Conservation (phyloP, 2,797 vertebrate genomes). For the Cacajao melanocephalus region DNA sequence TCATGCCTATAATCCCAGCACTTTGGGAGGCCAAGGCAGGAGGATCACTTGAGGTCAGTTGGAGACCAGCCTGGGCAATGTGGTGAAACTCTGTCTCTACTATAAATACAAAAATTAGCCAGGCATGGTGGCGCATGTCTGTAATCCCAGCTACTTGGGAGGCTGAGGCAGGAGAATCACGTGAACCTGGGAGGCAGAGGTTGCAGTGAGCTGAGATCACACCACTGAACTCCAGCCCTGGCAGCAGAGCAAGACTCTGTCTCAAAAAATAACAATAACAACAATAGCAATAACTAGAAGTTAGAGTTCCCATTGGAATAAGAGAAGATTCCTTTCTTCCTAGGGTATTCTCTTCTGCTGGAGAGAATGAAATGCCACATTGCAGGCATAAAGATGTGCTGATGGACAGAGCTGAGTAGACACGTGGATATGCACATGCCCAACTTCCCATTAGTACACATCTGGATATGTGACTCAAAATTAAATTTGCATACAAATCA, state of each 20-base stretch:
- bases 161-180: background rate
- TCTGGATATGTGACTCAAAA: background rate
- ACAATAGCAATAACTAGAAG: background rate
- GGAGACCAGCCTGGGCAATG: background rate
- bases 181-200: background rate
- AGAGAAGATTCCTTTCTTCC: background rate
- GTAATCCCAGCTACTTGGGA: background rate
- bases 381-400: background rate
- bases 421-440: too few species aligned
- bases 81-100: background rate
- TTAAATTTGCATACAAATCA: background rate
- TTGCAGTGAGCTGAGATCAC: background rate
- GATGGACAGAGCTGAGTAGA: background rate
- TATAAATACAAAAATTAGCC: background rate
- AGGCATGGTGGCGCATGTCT: background rate
- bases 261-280: too few species aligned
- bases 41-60: background rate
- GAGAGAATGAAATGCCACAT: background rate
- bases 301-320: background rate
- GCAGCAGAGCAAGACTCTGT: background rate
- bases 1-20: background rate
- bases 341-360: background rate
- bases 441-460: background rate
- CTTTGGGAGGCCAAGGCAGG: background rate
- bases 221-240: background rate